Evolutionary conservation across 1,140 invertebrate genomes (phyloP).

Genomic region (Orchestia grillus): DNA sequence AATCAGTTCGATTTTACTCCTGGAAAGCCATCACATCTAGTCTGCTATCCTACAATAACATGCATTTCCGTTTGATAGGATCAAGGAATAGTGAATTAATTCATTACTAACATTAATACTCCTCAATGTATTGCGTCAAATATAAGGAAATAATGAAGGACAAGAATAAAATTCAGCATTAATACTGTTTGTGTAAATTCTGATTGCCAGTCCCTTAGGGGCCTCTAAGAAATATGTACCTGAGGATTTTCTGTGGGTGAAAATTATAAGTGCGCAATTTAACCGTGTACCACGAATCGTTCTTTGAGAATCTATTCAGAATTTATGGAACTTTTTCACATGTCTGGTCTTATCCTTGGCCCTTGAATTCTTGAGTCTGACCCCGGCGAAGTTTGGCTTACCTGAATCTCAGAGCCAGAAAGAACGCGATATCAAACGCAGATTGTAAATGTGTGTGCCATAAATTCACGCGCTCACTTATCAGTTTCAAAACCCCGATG

Average conservation of each 20-base stretch:
- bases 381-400: background rate
- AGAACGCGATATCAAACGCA: background rate
- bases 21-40: background rate
- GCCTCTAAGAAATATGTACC: background rate
- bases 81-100: background rate
- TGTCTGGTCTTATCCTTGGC: background rate
- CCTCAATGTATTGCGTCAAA: too few relatives aligned
- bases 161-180: background rate
- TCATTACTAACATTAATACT: background rate
- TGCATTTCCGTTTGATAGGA: too few relatives aligned
- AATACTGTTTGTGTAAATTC: background rate
- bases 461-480: background rate
- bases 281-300: background rate
- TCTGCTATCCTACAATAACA: background rate
- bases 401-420: background rate
- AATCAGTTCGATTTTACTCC: background rate
- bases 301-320: background rate
- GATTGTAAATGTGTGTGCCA: background rate
- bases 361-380: background rate
- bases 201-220: background rate
- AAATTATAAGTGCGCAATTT: background rate
- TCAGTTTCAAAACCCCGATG: background rate
- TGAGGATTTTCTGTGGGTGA: background rate
- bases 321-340: background rate
- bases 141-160: too few relatives aligned